Conservation (phyloP, 2,113 vertebrate genomes). For the Psephotus haematonotus region DNA sequence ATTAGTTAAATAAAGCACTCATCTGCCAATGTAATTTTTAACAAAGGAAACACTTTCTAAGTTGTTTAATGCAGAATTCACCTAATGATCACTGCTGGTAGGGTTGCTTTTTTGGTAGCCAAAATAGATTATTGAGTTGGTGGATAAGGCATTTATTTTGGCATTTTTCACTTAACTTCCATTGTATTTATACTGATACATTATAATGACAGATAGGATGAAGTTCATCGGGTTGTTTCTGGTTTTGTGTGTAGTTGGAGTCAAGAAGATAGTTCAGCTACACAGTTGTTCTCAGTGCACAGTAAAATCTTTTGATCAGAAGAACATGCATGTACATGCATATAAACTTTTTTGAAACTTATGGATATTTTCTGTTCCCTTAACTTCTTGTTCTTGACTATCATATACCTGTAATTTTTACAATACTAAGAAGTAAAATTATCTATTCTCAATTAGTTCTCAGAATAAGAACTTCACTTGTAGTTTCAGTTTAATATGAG, state of each 20-base stretch:
- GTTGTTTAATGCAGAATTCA: not conserved
- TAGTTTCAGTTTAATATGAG: not conserved
- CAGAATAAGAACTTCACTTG: not conserved
- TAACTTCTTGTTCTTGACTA: not conserved
- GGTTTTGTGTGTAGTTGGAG: not conserved
- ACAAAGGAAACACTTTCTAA: not conserved
- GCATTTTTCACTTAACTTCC: not conserved
- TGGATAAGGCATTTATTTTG: not conserved
- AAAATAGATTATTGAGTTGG: not conserved
- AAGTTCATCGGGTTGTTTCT: not conserved
- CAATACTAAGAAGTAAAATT: not conserved
- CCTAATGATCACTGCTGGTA: not conserved
- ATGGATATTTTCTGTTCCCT: not conserved
- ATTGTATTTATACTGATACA: not conserved
- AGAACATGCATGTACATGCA: not conserved
- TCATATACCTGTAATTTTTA: not conserved
- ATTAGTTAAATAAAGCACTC: not conserved
- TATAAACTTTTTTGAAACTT: not conserved
- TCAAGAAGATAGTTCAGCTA: not conserved
- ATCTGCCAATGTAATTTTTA: not conserved
- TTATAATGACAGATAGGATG: not conserved
- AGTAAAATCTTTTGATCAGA: not conserved
- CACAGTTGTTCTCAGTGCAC: not conserved
- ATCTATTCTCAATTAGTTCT: not conserved
- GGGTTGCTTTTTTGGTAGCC: not conserved